Percentiles rank a stretch among this genome's conserved stretches.
Evolutionary conservation across 2,888 invertebrate species (phyloP).

Genomic region (Keiferia lycopersicella): DNA sequence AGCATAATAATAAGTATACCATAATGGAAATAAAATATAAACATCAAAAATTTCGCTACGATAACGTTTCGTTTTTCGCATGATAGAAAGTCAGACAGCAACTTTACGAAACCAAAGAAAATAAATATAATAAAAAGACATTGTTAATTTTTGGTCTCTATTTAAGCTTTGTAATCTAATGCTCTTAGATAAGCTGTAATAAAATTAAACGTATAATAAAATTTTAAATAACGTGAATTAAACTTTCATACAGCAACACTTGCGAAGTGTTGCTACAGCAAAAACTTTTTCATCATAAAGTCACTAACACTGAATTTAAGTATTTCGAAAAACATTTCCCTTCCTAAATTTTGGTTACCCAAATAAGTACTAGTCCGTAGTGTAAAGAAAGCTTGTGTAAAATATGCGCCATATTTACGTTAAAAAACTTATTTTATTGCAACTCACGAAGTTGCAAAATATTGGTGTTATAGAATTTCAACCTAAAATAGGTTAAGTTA

Average conservation of each 20-base stretch:
- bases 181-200: conserved; percentile 16
- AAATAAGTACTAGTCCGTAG: conserved; percentile 70
- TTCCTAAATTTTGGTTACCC: conserved; percentile 58
- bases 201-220: neutral
- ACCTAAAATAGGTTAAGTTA: conserved; percentile 28
- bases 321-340: neutral
- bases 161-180: conserved; percentile 21
- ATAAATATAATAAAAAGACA: neutral
- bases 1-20: neutral
- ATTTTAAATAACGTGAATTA: neutral
- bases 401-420: conserved; percentile 46
- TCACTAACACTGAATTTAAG: neutral
- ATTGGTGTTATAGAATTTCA: conserved; percentile 30
- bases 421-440: conserved; percentile 32
- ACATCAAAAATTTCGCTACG: too few species aligned
- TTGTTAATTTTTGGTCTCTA: neutral
- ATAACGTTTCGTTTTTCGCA: neutral
- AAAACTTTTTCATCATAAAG: neutral
- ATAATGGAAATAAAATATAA: neutral
- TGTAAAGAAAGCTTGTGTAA: conserved; percentile 62
- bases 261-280: neutral
- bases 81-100: neutral
- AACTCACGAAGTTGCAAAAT: conserved; percentile 28
- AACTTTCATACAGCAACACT: neutral
- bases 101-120: conserved; percentile 7